These are phyloP conservation scores for Brachyalestes nurse DNA, from an alignment of 2,797 vertebrate species.

Conservation along the genomic window DNA sequence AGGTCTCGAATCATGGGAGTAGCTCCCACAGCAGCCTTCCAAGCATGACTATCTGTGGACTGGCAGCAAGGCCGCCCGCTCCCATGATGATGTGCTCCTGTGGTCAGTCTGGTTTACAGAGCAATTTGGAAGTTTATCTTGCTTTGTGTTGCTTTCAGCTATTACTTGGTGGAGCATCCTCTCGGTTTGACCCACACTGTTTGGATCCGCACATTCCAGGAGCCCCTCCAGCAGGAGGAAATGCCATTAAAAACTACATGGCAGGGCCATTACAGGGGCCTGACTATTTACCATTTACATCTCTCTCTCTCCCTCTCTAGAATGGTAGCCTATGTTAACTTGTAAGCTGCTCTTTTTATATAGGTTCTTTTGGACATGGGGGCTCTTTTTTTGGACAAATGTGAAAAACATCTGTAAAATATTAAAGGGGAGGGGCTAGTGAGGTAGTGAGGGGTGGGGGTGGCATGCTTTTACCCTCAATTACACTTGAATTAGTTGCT, in stretches of 20 bases:
- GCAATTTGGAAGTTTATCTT: slow-evolving; percentile 49
- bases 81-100: slow-evolving; percentile 40
- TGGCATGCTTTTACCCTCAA: slow-evolving; percentile 72
- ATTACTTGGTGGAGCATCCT: slow-evolving; percentile 31
- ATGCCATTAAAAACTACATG: slow-evolving; percentile 28
- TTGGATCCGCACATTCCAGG: slow-evolving; percentile 21
- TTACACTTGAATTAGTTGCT: slow-evolving; percentile 76
- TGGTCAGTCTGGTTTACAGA: slow-evolving; percentile 49
- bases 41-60: slow-evolving; percentile 57
- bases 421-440: slow-evolving; percentile 71
- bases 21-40: slow-evolving; percentile 43
- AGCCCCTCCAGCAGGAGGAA: slow-evolving; percentile 26
- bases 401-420: slow-evolving; percentile 77
- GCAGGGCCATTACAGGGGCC: slow-evolving; percentile 23
- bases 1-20: slow-evolving; percentile 51
- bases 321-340: slow-evolving; percentile 54
- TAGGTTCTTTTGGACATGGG: slow-evolving; percentile 63
- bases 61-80: slow-evolving; percentile 30
- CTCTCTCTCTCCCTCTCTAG: not conserved
- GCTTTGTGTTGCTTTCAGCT: slow-evolving; percentile 12
- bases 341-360: slow-evolving; percentile 49
- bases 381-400: slow-evolving; percentile 64
- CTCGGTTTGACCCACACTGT: slow-evolving; percentile 29
- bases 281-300: not conserved
- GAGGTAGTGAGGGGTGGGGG: not conserved